Percentiles rank a stretch among this genome's conserved stretches.
Evolutionary conservation across 1,140 invertebrate genomes (phyloP).

Genomic region (Euura saliciscinereae): DNA sequence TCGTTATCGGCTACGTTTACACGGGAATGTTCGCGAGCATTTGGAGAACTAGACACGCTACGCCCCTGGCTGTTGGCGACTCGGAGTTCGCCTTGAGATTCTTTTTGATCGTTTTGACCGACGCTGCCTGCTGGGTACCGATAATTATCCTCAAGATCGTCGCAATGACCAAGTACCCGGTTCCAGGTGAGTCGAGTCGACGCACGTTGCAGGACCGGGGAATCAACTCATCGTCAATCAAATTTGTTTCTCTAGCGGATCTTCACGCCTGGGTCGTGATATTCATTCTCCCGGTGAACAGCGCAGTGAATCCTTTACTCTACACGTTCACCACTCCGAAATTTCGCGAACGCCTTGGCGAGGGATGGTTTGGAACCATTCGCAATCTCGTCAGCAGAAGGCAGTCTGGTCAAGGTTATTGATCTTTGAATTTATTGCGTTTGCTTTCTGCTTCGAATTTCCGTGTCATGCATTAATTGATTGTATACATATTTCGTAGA

Average conservation of each 20-base stretch:
- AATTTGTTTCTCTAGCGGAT: slow-evolving; percentile 58
- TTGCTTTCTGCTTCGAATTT: not conserved
- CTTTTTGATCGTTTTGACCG: slow-evolving; percentile 77
- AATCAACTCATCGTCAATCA: not conserved
- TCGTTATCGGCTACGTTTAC: slow-evolving; percentile 70
- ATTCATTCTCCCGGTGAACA: slow-evolving; percentile 80
- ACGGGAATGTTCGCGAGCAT: slow-evolving; percentile 70
- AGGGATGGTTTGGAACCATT: slow-evolving; percentile 39
- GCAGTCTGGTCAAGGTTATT: slow-evolving; percentile 36
- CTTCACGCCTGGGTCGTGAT: slow-evolving; percentile 78
- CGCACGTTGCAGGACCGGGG: not conserved
- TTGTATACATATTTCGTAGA: slow-evolving; percentile 28
- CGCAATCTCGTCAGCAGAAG: slow-evolving; percentile 32
- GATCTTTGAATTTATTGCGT: slow-evolving; percentile 6
- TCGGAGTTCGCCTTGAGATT: slow-evolving; percentile 75
- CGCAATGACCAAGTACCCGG: slow-evolving; percentile 61
- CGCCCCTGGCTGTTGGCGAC: slow-evolving; percentile 66
- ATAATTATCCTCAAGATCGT: slow-evolving; percentile 73
- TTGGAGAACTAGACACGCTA: slow-evolving; percentile 65
- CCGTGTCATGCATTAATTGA: not conserved
- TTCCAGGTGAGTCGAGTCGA: slow-evolving; percentile 41
- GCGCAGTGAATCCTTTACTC: slow-evolving; percentile 77
- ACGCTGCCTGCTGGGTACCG: slow-evolving; percentile 78
- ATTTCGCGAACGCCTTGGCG: slow-evolving; percentile 61
- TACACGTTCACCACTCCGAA: slow-evolving; percentile 81